phyloP scores from a whole-genome alignment of 2,797 vertebrate genomes.

The Poeciliopsis gracilis region DNA sequence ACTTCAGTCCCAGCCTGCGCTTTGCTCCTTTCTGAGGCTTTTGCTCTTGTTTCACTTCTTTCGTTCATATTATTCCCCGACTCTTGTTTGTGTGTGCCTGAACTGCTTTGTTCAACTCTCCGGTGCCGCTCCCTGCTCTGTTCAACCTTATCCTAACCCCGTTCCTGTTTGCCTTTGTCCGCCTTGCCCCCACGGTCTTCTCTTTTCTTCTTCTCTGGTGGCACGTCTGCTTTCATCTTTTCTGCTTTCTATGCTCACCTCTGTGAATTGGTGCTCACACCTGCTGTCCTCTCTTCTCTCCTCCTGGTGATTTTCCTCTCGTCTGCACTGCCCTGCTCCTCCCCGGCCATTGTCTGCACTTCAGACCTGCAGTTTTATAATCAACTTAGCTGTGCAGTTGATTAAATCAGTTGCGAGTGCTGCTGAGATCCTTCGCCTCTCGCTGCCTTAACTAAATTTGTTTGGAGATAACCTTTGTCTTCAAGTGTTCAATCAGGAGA shows the following conservation, averaged over 20 bases:
- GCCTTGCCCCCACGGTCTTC: neutral
- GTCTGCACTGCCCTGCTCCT: constrained; percentile 29
- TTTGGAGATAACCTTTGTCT: constrained; percentile 77
- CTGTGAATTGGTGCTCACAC: constrained; percentile 9
- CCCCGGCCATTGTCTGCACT: constrained; percentile 38
- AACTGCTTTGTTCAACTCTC: constrained; percentile 23
- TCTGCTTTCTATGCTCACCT: constrained; percentile 32
- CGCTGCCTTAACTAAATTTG: constrained; percentile 70
- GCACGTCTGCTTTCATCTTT: constrained; percentile 28
- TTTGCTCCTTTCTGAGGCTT: constrained; percentile 34
- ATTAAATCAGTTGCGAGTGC: constrained; percentile 72
- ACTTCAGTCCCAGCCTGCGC: constrained; percentile 35
- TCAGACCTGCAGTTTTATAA: constrained; percentile 67
- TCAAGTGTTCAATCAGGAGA: constrained; percentile 72
- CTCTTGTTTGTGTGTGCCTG: constrained; percentile 29
- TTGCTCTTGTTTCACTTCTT: constrained; percentile 50
- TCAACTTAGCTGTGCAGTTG: constrained; percentile 73
- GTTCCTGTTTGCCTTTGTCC: constrained; percentile 5
- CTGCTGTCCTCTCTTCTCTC: constrained; percentile 5
- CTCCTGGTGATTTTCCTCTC: constrained; percentile 37
- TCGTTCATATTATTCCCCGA: constrained; percentile 34
- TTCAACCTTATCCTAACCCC: constrained; percentile 7
- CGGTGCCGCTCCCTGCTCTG: constrained; percentile 18
- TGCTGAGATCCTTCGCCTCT: constrained; percentile 66
- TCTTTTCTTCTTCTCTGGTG: constrained; percentile 13